Evolutionary conservation across 2,888 invertebrate species (phyloP), one percentile per base, ranked within the genome.

Genomic region (Lepeophtheirus nordmannii): DNA sequence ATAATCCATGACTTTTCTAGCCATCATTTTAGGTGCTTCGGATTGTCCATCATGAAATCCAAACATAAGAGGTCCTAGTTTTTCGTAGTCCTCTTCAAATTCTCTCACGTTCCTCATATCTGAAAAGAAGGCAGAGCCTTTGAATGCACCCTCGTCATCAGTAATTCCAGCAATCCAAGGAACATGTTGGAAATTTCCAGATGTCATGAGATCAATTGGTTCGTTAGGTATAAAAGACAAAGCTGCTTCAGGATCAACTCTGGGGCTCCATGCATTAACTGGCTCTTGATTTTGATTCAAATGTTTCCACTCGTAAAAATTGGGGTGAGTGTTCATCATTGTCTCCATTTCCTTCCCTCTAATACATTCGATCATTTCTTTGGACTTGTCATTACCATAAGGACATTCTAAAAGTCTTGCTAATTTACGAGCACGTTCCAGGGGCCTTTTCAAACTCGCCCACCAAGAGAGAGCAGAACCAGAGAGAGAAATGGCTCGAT

Each of bases 241-340:
- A 23, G 57, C 30, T n/a, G 65, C 37, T 23, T 65, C 65, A 9
- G 57, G 20, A 58, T 65, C 65, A 11, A 65, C 65, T 20, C 65
- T 57, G 37, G 65, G 65, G 2, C 58, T 58, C 65, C 65, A 65
- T 9, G 65, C 53, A 10, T 57, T 58, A 17, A 65, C 20, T 10
- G 65, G 65, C 20, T 65, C 65, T 39, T 65, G 65, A 40, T 53
- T 53, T 20, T 58, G 58, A 37, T 65, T 58, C 58, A 65, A 17
- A 65, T 65, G 65, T 23, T 53, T 57, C 65, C 65, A 65, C n/a
- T 65, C 65, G 58, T 65, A 65, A 40, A 65, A 65, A 39, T 65
- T 65, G 10, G 65, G 65, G 37, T 65, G 65, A 30, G 65, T 65
- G 39, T 65, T 65, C 65, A 65, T 65, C 37, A 65, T 20, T 20